Percentiles rank a stretch among this genome's conserved stretches.
Evolutionary conservation across 2,888 invertebrate genomes (phyloP).

Genomic region (Incurvaria masculella): DNA sequence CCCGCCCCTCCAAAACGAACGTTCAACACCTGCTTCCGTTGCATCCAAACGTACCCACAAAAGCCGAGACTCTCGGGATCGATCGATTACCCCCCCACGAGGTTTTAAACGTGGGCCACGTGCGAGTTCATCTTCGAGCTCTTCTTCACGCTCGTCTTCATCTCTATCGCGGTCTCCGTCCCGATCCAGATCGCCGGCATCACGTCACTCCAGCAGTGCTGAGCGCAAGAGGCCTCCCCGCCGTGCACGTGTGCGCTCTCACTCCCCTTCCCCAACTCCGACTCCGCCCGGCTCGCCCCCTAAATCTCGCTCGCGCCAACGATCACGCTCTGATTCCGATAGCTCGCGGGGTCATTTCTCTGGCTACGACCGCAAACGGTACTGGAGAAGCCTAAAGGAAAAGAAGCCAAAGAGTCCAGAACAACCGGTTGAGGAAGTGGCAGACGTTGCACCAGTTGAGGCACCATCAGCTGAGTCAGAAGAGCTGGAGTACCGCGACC

Average conservation of each 20-base stretch:
- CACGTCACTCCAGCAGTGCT: too few species aligned
- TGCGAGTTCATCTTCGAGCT: neutral
- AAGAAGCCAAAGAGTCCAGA: slow-evolving; percentile 27
- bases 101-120: neutral
- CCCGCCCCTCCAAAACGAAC: too few species aligned
- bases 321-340: slow-evolving; percentile 31
- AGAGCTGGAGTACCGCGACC: slow-evolving; percentile 42
- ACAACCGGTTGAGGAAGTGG: slow-evolving; percentile 27
- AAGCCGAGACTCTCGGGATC: too few species aligned
- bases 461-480: slow-evolving; percentile 43
- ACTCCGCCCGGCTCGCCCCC: too few species aligned
- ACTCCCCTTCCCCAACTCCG: slow-evolving; percentile 7
- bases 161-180: neutral
- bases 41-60: too few species aligned
- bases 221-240: too few species aligned
- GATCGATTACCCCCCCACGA: neutral
- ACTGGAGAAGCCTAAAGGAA: slow-evolving; percentile 17
- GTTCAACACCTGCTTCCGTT: too few species aligned
- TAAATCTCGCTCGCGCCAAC: slow-evolving; percentile 22
- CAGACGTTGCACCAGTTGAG: slow-evolving; percentile 29
- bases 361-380: slow-evolving; percentile 44
- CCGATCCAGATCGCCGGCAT: neutral
- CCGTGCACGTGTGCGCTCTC: slow-evolving; percentile 2
- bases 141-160: neutral
- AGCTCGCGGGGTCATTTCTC: slow-evolving; percentile 47